Percentiles rank a stretch among this genome's conserved stretches.
Evolutionary conservation across 2,113 vertebrate genomes (phyloP).

Genomic region (Tupaia chinensis): DNA sequence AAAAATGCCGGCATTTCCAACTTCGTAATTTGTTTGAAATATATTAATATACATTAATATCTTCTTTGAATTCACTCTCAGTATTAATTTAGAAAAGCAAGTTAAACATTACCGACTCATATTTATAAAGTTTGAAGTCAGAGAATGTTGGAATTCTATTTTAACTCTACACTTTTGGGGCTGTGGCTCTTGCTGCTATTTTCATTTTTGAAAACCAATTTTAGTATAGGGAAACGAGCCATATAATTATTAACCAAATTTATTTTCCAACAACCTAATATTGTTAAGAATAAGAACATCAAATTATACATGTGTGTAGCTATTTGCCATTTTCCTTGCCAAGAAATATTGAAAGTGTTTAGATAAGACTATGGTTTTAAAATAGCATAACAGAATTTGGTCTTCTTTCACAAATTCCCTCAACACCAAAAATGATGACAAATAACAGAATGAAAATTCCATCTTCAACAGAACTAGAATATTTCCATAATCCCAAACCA

Average conservation of each 20-base stretch:
- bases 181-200: background rate
- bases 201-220: conserved; percentile 31
- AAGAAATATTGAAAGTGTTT: conserved; percentile 10
- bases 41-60: background rate
- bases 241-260: conserved; percentile 28
- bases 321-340: conserved; percentile 53
- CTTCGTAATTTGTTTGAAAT: background rate
- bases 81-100: background rate
- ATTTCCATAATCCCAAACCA: background rate
- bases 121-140: conserved; percentile 6
- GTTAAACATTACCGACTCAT: background rate
- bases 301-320: conserved; percentile 9
- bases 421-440: background rate
- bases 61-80: background rate
- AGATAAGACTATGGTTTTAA: background rate
- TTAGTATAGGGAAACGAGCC: background rate
- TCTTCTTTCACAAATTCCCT: background rate
- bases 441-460: background rate
- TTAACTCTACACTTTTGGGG: background rate
- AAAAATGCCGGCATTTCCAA: background rate
- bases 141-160: conserved; percentile 11
- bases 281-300: conserved; percentile 51
- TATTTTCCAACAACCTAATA: conserved; percentile 52
- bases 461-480: background rate
- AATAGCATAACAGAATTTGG: background rate